Conservation (phyloP, 1,140 invertebrate genomes). For the Zaprionus lachaisei region DNA sequence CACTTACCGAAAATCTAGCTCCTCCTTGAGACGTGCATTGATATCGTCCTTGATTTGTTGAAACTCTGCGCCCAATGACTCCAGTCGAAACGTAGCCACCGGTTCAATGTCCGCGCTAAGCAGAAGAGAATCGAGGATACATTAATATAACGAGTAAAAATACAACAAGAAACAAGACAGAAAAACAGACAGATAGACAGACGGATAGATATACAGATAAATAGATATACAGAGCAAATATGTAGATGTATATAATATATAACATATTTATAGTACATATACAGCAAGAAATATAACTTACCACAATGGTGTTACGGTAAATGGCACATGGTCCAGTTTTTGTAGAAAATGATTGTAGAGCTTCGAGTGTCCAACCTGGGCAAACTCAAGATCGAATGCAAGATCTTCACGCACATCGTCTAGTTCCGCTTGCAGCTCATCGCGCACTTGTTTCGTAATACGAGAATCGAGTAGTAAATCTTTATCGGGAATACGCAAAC, state of each 20-base stretch:
- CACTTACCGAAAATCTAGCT: conserved; percentile 79
- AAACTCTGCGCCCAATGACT: conserved; percentile 87
- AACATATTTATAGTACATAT: background rate
- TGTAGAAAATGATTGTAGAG: conserved; percentile 89
- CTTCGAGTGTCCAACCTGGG: conserved; percentile 89
- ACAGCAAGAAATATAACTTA: conserved; percentile 39
- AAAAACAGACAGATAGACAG: too few species aligned
- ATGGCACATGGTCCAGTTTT: conserved; percentile 88
- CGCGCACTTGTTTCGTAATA: conserved; percentile 87
- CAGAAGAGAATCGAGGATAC: background rate
- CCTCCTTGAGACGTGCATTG: conserved; percentile 86
- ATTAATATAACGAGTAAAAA: background rate
- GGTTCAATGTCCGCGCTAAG: conserved; percentile 30
- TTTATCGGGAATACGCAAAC: conserved; percentile 86
- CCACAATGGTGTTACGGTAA: conserved; percentile 86
- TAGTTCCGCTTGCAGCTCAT: conserved; percentile 86
- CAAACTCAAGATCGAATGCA: conserved; percentile 89
- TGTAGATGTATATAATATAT: too few species aligned
- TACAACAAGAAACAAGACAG: too few species aligned
- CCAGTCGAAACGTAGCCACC: conserved; percentile 86
- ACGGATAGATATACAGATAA: too few species aligned
- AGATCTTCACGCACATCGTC: conserved; percentile 86
- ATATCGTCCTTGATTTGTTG: conserved; percentile 85
- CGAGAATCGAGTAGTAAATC: conserved; percentile 88
- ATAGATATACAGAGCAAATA: too few species aligned